phyloP scores from a whole-genome alignment of 37 sponge, comb jelly and placozoan species.

The Ephydatia muelleri region DNA sequence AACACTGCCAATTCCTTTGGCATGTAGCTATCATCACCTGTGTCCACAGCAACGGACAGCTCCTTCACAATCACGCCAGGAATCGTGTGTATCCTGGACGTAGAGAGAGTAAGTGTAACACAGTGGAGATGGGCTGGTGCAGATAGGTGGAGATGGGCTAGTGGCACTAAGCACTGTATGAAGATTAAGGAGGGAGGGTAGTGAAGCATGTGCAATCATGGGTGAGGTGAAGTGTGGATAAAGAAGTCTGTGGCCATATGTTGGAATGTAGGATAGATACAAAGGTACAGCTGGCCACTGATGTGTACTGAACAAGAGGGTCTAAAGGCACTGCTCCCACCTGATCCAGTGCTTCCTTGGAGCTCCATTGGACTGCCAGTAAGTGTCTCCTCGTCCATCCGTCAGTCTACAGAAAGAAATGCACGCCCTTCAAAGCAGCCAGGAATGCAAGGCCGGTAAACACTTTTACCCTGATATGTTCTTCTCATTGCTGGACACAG shows the following conservation, averaged over 20 bases:
- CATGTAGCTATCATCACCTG: constrained; percentile 87
- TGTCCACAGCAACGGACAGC: constrained; percentile 50
- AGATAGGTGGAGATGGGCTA: background rate
- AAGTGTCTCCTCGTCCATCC: constrained; percentile 47
- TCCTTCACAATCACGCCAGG: constrained; percentile 64
- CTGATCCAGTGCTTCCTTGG: constrained; percentile 81
- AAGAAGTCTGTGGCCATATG: background rate
- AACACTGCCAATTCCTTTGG: constrained; percentile 49
- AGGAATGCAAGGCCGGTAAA: background rate
- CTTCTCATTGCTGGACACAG: constrained; percentile 34
- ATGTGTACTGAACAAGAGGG: background rate
- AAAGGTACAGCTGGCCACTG: background rate
- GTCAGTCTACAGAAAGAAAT: constrained; percentile 23
- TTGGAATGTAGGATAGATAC: background rate
- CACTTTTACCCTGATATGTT: background rate
- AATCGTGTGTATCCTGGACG: constrained; percentile 37
- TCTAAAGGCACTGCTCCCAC: background rate
- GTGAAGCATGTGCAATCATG: background rate
- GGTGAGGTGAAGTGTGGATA: background rate
- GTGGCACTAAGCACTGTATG: background rate
- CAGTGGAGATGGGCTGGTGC: background rate
- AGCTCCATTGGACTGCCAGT: constrained; percentile 89
- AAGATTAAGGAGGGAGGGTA: background rate
- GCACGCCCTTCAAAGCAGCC: background rate
- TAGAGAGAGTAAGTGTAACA: background rate